Conservation (phyloP, 2,113 vertebrate species). For the Alexandromys fortis region DNA sequence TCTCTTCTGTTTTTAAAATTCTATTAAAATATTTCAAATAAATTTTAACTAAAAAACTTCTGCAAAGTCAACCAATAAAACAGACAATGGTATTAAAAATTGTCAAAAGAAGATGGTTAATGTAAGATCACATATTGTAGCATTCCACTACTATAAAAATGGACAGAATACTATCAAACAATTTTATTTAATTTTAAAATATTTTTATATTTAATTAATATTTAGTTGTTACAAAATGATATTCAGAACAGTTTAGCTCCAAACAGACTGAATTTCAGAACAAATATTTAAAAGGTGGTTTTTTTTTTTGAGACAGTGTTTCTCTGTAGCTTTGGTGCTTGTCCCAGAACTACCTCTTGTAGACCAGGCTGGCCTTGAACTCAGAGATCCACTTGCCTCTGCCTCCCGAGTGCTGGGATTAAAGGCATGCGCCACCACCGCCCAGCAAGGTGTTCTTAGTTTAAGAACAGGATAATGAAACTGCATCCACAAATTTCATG, state of each 20-base stretch:
- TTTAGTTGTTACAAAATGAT: slow-evolving; percentile 26
- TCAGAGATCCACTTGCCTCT: no score
- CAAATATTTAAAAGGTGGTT: neutral
- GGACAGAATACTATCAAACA: slow-evolving; percentile 11
- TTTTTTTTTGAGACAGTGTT: neutral
- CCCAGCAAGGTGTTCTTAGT: neutral
- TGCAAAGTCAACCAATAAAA: slow-evolving; percentile 41
- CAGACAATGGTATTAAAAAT: neutral
- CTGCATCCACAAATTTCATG: neutral
- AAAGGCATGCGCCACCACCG: no score
- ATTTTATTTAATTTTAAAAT: neutral
- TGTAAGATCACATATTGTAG: neutral
- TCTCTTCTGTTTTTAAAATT: neutral
- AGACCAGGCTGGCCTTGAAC: no score
- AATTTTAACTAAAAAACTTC: neutral
- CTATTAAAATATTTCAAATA: neutral
- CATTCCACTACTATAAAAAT: neutral
- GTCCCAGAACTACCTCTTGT: no score
- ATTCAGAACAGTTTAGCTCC: neutral
- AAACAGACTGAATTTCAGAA: slow-evolving; percentile 36
- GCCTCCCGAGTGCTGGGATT: no score
- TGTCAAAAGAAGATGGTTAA: neutral
- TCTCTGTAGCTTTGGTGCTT: no score
- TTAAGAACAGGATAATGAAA: slow-evolving; percentile 43
- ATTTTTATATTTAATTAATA: neutral